Evolutionary conservation across 2,113 vertebrate species (phyloP).

Genomic region (Corythornis vintsioides): DNA sequence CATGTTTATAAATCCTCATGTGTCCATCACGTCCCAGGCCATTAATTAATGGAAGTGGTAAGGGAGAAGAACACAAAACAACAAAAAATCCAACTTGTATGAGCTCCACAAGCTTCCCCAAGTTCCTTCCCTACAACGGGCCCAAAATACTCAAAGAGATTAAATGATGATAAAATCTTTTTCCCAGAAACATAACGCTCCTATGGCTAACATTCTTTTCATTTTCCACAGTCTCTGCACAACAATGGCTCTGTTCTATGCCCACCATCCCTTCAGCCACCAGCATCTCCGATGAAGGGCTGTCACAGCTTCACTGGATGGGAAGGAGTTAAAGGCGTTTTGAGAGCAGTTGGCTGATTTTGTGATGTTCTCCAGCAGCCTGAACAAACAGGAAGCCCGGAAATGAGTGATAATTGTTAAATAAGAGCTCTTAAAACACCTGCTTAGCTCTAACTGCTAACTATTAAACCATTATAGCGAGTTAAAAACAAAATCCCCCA

Average conservation of each 20-base stretch:
- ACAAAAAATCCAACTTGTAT: background rate
- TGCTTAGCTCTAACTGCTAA: slow-evolving; percentile 70
- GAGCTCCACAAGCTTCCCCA: background rate
- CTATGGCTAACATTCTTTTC: background rate
- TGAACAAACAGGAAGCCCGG: slow-evolving; percentile 73
- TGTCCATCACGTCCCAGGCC: background rate
- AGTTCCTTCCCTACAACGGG: background rate
- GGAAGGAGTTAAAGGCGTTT: slow-evolving; percentile 46
- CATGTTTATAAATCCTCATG: background rate
- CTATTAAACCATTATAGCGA: slow-evolving; percentile 62
- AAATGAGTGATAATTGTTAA: slow-evolving; percentile 77
- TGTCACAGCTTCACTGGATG: background rate
- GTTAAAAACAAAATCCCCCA: slow-evolving; percentile 60
- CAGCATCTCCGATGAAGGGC: background rate
- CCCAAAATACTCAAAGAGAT: background rate
- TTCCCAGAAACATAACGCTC: background rate
- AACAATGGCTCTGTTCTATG: background rate
- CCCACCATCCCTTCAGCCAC: background rate
- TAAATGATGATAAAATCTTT: background rate
- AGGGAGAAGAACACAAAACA: background rate
- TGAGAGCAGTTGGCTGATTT: slow-evolving; percentile 27
- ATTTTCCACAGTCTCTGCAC: background rate
- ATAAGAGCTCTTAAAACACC: slow-evolving; percentile 72
- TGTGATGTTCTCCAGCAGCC: slow-evolving; percentile 47
- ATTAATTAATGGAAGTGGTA: background rate